A percentile compares a stretch with the other conserved stretches of the same genome.
Conservation (phyloP, 1,140 invertebrate genomes). For the Phocides pigmalion region DNA sequence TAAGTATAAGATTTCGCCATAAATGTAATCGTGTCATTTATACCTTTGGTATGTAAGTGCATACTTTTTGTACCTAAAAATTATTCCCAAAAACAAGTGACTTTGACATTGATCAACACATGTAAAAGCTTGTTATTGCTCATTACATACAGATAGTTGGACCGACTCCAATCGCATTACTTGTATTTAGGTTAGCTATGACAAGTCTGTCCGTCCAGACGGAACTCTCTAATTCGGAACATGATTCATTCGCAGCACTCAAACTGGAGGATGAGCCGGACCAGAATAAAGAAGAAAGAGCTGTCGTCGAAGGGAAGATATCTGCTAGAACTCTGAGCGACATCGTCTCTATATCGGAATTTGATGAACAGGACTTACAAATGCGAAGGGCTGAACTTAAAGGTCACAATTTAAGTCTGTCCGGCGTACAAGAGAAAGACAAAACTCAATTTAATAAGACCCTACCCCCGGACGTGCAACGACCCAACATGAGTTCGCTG, state of each 20-base stretch:
- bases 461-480: conserved; percentile 60
- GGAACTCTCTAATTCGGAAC: conserved; percentile 41
- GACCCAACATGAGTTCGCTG: conserved; percentile 68
- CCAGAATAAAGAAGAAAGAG: conserved; percentile 61
- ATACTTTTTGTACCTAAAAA: neutral
- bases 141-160: conserved; percentile 48
- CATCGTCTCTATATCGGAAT: conserved; percentile 88
- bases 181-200: conserved; percentile 46
- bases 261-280: conserved; percentile 83
- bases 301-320: conserved; percentile 78
- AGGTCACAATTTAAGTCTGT: conserved; percentile 58
- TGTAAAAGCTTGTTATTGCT: conserved; percentile 20
- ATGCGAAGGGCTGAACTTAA: conserved; percentile 76
- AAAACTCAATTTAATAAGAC: conserved; percentile 59
- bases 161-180: conserved; percentile 55
- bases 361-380: conserved; percentile 85
- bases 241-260: conserved; percentile 72
- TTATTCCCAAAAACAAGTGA: conserved; percentile 1
- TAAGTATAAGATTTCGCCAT: too few species aligned
- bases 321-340: conserved; percentile 88
- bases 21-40: too few species aligned
- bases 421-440: conserved; percentile 47
- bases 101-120: conserved; percentile 23
- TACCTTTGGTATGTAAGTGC: too few species aligned
- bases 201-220: conserved; percentile 48